Evolutionary conservation across 2,797 vertebrate species (phyloP), one percentile per base, ranked within the genome.

Genomic region (Agapornis canus): DNA sequence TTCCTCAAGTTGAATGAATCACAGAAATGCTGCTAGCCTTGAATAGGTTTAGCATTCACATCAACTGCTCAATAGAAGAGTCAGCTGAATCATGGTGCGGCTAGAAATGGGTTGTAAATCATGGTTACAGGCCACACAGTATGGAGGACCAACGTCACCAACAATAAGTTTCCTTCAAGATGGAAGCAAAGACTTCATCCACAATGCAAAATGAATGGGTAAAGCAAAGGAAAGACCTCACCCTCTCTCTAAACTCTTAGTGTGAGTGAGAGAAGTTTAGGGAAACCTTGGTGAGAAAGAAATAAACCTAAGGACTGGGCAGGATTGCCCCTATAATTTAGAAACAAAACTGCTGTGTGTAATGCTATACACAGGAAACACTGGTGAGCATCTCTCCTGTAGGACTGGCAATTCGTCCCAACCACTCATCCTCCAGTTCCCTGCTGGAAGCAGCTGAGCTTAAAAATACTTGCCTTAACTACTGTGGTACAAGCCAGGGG

Each of bases 21-120:
- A 59, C 96, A 97, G 96, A 98, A 97, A 94, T 89, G 65, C 86
- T 95, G 82, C 92, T 97, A 92, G 96, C 92, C 96, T 97, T 97
- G 97, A 94, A 94, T 70, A 70, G 93, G 86, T 96, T 92, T 92
- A 79, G 40, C 37, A 4, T 76, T 96, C 90, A 89, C 80, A 82
- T 93, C 95, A 65, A 56, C 84, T 96, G 84, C 96, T 96, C 96
- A 91, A 92, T 61, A 86, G 92, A 96, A 96, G 96, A 90, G 88
- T 94, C 95, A 96, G 71, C 79, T 39, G 93, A 96, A 91, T 94
- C 61, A 73, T 35, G 26, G 45, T 86, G 75, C 69, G 94, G 94
- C 70, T 90, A 90, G 82, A 96, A 96, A 84, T 19, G 29, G 52
- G 59, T 60, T 54, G 45, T 97, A 97, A 97, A 97, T 97, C 95